These are phyloP conservation scores for Glaucomys volans DNA, from an alignment of 2,113 vertebrate genomes.

Conservation along the genomic window DNA sequence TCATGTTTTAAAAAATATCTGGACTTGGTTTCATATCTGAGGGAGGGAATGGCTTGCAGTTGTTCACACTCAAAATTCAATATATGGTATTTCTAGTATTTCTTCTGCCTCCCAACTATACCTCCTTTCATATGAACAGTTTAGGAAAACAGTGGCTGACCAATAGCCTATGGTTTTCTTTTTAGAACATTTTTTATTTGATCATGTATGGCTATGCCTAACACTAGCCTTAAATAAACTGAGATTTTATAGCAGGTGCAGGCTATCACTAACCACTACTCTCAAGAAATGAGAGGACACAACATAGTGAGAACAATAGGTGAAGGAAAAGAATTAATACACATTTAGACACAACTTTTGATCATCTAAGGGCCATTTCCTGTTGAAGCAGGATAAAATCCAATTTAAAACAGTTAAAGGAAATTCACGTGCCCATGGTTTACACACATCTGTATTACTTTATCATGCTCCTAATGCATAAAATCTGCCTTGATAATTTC, in stretches of 20 bases:
- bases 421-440: background rate
- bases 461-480: background rate
- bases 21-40: background rate
- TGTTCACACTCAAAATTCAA: background rate
- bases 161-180: background rate
- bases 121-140: background rate
- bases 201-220: background rate
- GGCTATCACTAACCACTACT: background rate
- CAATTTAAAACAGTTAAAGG: background rate
- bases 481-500: slow-evolving; percentile 11
- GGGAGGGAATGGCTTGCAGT: background rate
- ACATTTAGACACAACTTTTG: background rate
- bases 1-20: background rate
- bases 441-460: slow-evolving; percentile 19
- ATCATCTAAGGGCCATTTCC: background rate
- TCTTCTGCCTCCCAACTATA: background rate
- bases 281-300: background rate
- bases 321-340: background rate
- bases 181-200: background rate
- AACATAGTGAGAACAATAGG: background rate
- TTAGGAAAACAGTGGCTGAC: background rate
- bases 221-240: background rate
- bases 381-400: background rate
- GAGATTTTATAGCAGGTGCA: background rate
- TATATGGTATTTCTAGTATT: background rate